Percentiles rank a stretch among this genome's conserved stretches.
These are phyloP conservation scores for Mastomys natalensis DNA, from an alignment of 2,113 vertebrate species.

Conservation along the genomic window DNA sequence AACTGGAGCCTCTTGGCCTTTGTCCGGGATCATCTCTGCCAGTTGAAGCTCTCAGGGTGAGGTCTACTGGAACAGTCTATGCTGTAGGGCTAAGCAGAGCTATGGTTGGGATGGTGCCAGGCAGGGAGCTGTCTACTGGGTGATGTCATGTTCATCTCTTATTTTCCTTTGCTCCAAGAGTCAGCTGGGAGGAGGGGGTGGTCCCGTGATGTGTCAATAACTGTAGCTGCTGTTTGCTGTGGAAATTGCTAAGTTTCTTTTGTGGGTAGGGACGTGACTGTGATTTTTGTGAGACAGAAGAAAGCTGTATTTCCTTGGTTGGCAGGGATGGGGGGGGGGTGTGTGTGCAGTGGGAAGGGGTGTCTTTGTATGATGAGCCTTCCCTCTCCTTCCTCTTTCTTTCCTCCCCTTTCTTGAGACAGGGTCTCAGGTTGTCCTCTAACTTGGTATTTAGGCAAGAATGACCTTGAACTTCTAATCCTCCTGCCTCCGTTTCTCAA, in stretches of 20 bases:
- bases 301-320: background rate
- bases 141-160: background rate
- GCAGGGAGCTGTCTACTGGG: background rate
- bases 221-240: background rate
- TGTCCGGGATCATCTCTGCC: no score
- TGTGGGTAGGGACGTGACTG: background rate
- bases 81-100: background rate
- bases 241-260: background rate
- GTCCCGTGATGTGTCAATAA: background rate
- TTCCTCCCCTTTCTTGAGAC: background rate
- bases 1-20: no score
- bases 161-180: fast-evolving
- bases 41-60: no score
- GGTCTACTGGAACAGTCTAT: background rate
- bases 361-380: background rate
- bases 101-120: background rate
- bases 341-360: background rate
- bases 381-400: background rate
- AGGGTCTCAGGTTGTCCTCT: background rate
- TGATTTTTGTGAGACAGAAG: background rate
- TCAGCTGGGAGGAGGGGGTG: background rate
- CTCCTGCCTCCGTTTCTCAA: background rate
- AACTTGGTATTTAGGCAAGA: background rate
- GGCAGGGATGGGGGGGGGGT: background rate
- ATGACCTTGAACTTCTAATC: background rate